A percentile compares a stretch with the other conserved stretches of the same genome.
These are phyloP conservation scores for Typhlomys cinereus DNA, from an alignment of 2,113 vertebrate species.

Conservation along the genomic window DNA sequence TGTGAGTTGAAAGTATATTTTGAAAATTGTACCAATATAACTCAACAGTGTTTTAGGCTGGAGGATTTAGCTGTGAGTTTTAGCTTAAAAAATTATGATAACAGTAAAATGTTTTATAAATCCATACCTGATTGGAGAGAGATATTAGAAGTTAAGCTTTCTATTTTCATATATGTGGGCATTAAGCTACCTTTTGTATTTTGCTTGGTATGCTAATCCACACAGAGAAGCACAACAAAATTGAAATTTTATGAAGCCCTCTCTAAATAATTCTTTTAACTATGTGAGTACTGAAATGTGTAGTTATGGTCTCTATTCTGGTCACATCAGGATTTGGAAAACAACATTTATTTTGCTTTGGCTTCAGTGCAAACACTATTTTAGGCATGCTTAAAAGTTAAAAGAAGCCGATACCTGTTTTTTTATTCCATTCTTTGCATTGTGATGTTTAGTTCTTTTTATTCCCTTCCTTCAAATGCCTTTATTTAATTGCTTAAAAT, in stretches of 20 bases:
- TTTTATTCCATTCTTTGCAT: slow-evolving; percentile 51
- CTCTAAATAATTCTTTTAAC: slow-evolving; percentile 73
- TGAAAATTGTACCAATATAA: slow-evolving; percentile 54
- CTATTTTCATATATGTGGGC: slow-evolving; percentile 74
- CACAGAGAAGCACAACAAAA: slow-evolving; percentile 44
- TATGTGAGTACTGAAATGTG: neutral
- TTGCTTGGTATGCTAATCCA: slow-evolving; percentile 53
- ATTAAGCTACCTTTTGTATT: slow-evolving; percentile 66
- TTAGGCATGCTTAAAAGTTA: slow-evolving; percentile 33
- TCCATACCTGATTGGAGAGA: slow-evolving; percentile 69
- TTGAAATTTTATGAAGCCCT: slow-evolving; percentile 40
- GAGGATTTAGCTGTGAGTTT: slow-evolving; percentile 62
- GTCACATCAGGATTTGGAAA: neutral
- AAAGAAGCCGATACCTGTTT: slow-evolving; percentile 46
- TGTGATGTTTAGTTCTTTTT: slow-evolving; percentile 72
- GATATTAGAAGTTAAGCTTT: slow-evolving; percentile 73
- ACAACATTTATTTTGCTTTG: neutral
- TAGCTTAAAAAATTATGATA: slow-evolving; percentile 53
- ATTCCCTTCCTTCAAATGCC: slow-evolving; percentile 66
- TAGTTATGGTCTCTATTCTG: neutral
- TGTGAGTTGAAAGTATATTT: slow-evolving; percentile 59
- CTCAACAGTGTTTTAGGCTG: slow-evolving; percentile 51
- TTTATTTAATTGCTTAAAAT: slow-evolving; percentile 12
- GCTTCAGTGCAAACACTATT: slow-evolving; percentile 53
- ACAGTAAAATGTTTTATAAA: slow-evolving; percentile 64